A percentile compares a stretch with the other conserved stretches of the same genome.
Conservation (phyloP, 2,888 invertebrate species). For the Lycophotia porphyrea region DNA sequence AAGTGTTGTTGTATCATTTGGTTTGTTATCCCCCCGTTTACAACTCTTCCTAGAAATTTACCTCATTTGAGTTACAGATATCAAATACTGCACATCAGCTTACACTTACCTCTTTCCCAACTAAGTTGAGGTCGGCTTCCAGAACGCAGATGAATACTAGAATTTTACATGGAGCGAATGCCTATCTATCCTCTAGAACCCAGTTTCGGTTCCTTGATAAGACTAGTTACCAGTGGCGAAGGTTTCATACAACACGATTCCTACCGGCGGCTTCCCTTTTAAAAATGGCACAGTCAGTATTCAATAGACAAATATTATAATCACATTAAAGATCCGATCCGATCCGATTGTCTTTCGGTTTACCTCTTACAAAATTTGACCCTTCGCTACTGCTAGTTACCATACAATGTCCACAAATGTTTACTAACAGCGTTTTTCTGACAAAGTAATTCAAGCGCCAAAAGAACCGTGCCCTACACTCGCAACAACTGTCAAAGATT, state of each 20-base stretch:
- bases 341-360: too few relatives aligned
- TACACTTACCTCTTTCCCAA: neutral
- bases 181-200: neutral
- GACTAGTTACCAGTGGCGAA: neutral
- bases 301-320: too few relatives aligned
- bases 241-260: too few relatives aligned
- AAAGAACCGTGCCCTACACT: neutral
- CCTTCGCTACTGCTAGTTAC: too few relatives aligned
- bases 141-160: neutral
- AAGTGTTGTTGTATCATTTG: slow-evolving; percentile 21
- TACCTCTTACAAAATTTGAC: too few relatives aligned
- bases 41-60: neutral
- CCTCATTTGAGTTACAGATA: neutral
- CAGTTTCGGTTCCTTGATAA: too few relatives aligned
- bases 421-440: too few relatives aligned
- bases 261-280: too few relatives aligned
- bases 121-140: neutral
- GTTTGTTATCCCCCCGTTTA: neutral
- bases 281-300: too few relatives aligned
- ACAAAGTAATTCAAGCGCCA: too few relatives aligned
- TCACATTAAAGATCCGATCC: too few relatives aligned
- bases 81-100: neutral
- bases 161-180: neutral
- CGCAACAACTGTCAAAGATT: neutral
- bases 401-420: too few relatives aligned